These are phyloP conservation scores for Prosopocoilus inquinatus DNA, from an alignment of 2,888 invertebrate species.

Conservation along the genomic window DNA sequence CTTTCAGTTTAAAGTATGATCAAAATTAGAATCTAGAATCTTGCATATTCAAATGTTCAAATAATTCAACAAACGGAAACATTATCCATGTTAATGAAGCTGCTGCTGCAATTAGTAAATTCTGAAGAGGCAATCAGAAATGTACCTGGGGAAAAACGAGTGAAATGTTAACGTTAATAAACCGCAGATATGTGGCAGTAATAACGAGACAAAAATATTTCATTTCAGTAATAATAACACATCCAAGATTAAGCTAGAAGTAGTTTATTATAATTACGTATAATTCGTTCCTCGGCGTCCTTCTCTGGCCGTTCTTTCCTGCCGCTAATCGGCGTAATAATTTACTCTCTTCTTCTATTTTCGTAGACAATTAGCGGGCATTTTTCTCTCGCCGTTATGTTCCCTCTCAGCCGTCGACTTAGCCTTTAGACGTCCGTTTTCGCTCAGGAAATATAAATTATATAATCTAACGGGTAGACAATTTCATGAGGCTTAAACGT, in stretches of 20 bases:
- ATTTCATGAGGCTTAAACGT: neutral
- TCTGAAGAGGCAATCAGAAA: too few relatives aligned
- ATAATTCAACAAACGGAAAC: too few relatives aligned
- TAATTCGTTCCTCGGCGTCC: neutral
- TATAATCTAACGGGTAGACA: neutral
- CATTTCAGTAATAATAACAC: neutral
- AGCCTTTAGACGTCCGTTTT: neutral
- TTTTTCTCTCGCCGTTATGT: neutral
- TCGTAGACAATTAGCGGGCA: constrained; percentile 1
- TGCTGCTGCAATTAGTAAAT: too few relatives aligned
- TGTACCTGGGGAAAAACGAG: too few relatives aligned
- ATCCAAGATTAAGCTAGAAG: neutral
- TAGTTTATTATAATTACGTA: constrained; percentile 1
- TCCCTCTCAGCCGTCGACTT: neutral
- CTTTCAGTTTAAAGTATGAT: too few relatives aligned
- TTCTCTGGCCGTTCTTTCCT: constrained; percentile 13
- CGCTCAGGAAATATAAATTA: neutral
- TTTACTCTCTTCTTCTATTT: constrained; percentile 17
- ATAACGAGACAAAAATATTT: neutral
- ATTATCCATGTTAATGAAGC: too few relatives aligned
- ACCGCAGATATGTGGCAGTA: neutral
- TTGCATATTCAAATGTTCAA: too few relatives aligned
- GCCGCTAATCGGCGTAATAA: constrained; percentile 20
- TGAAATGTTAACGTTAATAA: too few relatives aligned
- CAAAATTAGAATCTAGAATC: too few relatives aligned